Conservation (phyloP, 2,797 vertebrate species). For the Aulostomus chinensis region DNA sequence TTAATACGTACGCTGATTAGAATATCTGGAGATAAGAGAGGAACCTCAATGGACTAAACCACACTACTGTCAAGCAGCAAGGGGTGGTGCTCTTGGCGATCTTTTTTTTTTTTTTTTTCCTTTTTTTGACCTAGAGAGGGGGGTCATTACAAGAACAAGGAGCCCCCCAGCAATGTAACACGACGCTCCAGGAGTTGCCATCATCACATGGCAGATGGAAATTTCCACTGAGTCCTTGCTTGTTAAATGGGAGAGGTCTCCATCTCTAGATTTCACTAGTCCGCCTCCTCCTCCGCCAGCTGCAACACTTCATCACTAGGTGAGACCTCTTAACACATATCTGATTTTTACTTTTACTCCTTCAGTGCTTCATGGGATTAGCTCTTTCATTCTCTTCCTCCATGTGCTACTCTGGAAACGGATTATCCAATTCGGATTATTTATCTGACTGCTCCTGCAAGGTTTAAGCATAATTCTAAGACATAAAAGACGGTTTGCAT, state of each 20-base stretch:
- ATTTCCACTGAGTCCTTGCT: slow-evolving; percentile 81
- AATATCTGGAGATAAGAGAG: too few species aligned
- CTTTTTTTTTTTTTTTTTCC: too few species aligned
- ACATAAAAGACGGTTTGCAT: rapidly evolving
- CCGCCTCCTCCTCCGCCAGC: slow-evolving; percentile 49
- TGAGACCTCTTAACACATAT: slow-evolving; percentile 39
- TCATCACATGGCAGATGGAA: slow-evolving; percentile 85
- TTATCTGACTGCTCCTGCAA: not conserved
- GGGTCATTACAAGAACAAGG: not conserved
- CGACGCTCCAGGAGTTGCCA: slow-evolving; percentile 71
- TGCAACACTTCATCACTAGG: slow-evolving; percentile 50
- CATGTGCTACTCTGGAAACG: too few species aligned
- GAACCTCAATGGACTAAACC: too few species aligned
- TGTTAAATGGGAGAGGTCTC: slow-evolving; percentile 79
- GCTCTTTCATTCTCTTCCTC: too few species aligned
- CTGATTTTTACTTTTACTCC: not conserved
- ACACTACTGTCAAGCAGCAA: too few species aligned
- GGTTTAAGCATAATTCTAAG: not conserved
- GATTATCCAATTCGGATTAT: slow-evolving; percentile 11
- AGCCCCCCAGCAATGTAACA: slow-evolving; percentile 70
- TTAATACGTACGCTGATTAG: too few species aligned
- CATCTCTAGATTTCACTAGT: slow-evolving; percentile 45
- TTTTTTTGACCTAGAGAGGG: too few species aligned
- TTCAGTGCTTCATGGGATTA: too few species aligned
- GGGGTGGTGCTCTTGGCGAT: too few species aligned